Evolutionary conservation across 2,888 invertebrate species (phyloP).

Genomic region (Linnaemya vulpina): DNA sequence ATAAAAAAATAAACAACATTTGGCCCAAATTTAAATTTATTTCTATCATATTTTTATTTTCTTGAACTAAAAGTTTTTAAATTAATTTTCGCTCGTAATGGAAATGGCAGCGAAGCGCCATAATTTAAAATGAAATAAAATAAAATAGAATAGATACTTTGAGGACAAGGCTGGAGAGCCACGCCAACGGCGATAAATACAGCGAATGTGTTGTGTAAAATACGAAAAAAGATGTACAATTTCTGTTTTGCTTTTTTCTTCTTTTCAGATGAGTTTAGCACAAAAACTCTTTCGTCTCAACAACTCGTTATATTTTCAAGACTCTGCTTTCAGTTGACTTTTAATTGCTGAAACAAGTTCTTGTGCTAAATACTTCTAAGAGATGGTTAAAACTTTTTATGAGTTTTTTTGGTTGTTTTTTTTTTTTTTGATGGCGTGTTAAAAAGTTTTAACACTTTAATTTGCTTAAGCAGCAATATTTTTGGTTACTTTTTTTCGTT

Average conservation of each 20-base stretch:
- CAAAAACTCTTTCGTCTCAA: background rate
- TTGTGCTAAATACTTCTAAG: slow-evolving; percentile 51
- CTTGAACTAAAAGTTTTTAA: background rate
- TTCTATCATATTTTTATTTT: background rate
- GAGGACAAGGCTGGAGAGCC: slow-evolving; percentile 13
- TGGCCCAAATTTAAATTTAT: background rate
- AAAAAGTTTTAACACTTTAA: slow-evolving; percentile 51
- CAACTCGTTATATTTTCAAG: background rate
- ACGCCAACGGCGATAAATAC: slow-evolving; percentile 14
- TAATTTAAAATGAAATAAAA: slow-evolving; percentile 45
- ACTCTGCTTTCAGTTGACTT: slow-evolving; percentile 31
- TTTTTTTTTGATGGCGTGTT: slow-evolving; percentile 47
- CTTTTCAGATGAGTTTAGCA: slow-evolving; percentile 1
- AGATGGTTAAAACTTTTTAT: slow-evolving; percentile 43
- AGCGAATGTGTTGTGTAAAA: slow-evolving; percentile 38
- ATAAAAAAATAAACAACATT: no score
- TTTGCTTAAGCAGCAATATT: slow-evolving; percentile 13
- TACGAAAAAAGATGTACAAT: slow-evolving; percentile 25
- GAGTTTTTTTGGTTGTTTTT: slow-evolving; percentile 1
- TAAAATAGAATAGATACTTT: background rate
- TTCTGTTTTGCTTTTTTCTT: slow-evolving; percentile 5
- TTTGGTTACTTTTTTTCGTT: background rate
- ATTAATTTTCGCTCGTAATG: slow-evolving; percentile 35
- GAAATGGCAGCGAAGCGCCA: slow-evolving; percentile 44
- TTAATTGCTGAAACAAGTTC: slow-evolving; percentile 66